Percentiles rank a stretch among this genome's conserved stretches.
phyloP scores from a whole-genome alignment of 2,113 vertebrate genomes.

The Mesoclemmys tuberculata region DNA sequence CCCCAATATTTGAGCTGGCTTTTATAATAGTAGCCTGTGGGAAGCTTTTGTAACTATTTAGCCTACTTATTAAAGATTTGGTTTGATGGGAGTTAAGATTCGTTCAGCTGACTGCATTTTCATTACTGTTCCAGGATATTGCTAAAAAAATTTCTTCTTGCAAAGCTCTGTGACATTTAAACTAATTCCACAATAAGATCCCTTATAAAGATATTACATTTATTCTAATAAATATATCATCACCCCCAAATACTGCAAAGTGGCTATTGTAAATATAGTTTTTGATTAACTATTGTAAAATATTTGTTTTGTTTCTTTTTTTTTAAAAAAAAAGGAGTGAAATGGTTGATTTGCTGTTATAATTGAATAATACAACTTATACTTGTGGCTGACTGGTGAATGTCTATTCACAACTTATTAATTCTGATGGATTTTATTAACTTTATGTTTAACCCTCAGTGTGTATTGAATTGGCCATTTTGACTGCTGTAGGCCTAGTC shows the following conservation, averaged over 20 bases:
- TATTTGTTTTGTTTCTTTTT: neutral
- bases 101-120: slow-evolving; percentile 29
- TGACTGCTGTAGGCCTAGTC: neutral
- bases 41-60: neutral
- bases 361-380: neutral
- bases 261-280: neutral
- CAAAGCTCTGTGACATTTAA: neutral
- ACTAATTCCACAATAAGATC: neutral
- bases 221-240: neutral
- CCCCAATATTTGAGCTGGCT: neutral
- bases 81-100: neutral
- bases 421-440: neutral
- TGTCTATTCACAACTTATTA: neutral
- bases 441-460: neutral
- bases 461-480: neutral
- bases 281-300: neutral
- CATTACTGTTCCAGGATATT: neutral
- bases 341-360: neutral
- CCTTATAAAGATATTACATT: neutral
- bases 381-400: neutral
- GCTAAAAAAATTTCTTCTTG: neutral
- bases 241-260: neutral
- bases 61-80: slow-evolving; percentile 2
- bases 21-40: neutral
- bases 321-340: neutral